phyloP scores from a whole-genome alignment of 2,113 vertebrate genomes.

The Macaca nemestrina region DNA sequence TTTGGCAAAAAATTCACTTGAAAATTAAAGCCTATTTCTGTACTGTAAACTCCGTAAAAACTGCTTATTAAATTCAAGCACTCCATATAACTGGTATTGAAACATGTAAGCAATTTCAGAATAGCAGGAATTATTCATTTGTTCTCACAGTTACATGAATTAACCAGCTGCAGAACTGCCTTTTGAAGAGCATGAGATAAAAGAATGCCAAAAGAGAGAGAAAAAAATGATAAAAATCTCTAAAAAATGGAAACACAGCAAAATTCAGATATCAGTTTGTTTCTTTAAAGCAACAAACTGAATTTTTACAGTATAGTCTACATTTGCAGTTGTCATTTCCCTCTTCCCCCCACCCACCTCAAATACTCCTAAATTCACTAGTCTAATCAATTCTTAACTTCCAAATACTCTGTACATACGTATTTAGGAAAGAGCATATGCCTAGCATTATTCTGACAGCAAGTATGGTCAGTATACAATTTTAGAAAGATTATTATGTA shows the following conservation, averaged over 20 bases:
- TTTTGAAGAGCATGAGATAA: slow-evolving; percentile 54
- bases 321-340: slow-evolving; percentile 75
- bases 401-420: slow-evolving; percentile 91
- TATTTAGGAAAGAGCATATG: slow-evolving; percentile 89
- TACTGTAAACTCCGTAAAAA: slow-evolving; percentile 83
- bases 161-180: slow-evolving; percentile 72
- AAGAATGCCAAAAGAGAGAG: slow-evolving; percentile 71
- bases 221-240: slow-evolving; percentile 74
- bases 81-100: slow-evolving; percentile 80
- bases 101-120: slow-evolving; percentile 79
- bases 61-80: slow-evolving; percentile 79
- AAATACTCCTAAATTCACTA: slow-evolving; percentile 82
- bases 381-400: slow-evolving; percentile 89
- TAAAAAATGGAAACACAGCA: slow-evolving; percentile 84
- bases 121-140: slow-evolving; percentile 78
- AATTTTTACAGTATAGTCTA: slow-evolving; percentile 84
- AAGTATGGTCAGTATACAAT: slow-evolving; percentile 87
- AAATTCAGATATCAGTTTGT: slow-evolving; percentile 81
- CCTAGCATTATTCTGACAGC: slow-evolving; percentile 88
- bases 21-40: slow-evolving; percentile 83
- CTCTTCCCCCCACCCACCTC: slow-evolving; percentile 72
- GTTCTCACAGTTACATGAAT: slow-evolving; percentile 77
- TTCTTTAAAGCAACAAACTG: slow-evolving; percentile 80
- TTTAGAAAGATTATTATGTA: slow-evolving; percentile 86
- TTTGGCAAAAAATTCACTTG: slow-evolving; percentile 84